Percentiles rank a stretch among this genome's conserved stretches.
Conservation (phyloP, 2,113 vertebrate species). For the Barbus barbus region DNA sequence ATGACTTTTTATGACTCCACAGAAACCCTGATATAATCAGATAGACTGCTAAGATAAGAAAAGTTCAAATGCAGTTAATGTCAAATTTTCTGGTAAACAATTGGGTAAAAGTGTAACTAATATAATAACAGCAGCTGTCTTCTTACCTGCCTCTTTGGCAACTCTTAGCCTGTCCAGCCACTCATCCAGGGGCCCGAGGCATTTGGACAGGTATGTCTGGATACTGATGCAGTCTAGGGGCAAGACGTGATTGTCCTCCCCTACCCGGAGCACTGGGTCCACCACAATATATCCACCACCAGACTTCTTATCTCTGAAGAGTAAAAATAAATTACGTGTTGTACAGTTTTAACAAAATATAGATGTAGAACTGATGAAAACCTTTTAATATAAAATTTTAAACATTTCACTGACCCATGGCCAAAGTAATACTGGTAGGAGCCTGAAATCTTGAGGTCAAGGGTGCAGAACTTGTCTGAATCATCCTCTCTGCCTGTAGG, state of each 20-base stretch:
- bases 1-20: too few species aligned
- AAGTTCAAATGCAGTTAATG: slow-evolving; percentile 9
- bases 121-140: not conserved
- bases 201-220: slow-evolving; percentile 86
- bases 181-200: slow-evolving; percentile 83
- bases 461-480: slow-evolving; percentile 85
- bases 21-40: too few species aligned
- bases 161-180: slow-evolving; percentile 85
- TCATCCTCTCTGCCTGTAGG: slow-evolving; percentile 83
- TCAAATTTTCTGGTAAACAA: not conserved
- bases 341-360: not conserved
- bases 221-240: slow-evolving; percentile 85
- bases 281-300: slow-evolving; percentile 87
- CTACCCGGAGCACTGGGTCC: slow-evolving; percentile 84
- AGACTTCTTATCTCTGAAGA: slow-evolving; percentile 77
- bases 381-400: not conserved
- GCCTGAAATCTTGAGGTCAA: slow-evolving; percentile 81
- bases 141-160: slow-evolving; percentile 85
- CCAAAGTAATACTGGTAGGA: slow-evolving; percentile 88
- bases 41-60: slow-evolving; percentile 33
- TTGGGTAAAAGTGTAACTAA: not conserved
- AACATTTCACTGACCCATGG: slow-evolving; percentile 75
- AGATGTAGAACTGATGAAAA: not conserved
- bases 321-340: not conserved
- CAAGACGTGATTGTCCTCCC: slow-evolving; percentile 76